A percentile compares a stretch with the other conserved stretches of the same genome.
Conservation (phyloP, 2,888 invertebrate species). For the Andrena flavipes region DNA sequence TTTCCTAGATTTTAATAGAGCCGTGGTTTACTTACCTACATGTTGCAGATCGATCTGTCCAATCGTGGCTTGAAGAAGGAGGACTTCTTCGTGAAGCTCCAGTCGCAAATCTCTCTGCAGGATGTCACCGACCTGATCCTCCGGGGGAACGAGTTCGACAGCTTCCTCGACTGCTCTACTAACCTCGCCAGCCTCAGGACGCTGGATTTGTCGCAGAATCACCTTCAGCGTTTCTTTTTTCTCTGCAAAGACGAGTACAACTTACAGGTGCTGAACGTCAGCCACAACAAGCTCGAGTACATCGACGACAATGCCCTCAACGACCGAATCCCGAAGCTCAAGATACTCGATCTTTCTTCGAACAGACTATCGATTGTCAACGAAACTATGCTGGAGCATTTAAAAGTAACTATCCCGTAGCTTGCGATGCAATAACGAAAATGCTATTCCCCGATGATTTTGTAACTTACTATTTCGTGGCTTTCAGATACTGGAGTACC, state of each 20-base stretch:
- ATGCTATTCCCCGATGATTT: not conserved
- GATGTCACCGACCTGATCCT: conserved; percentile 80
- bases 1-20: not conserved
- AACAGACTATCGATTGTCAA: conserved; percentile 79
- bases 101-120: conserved; percentile 69
- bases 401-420: conserved; percentile 74
- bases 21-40: not conserved
- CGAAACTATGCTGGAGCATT: conserved; percentile 81
- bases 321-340: conserved; percentile 78
- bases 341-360: conserved; percentile 80
- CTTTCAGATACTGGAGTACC: conserved; percentile 77
- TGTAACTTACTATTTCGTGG: not conserved
- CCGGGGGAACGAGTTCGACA: conserved; percentile 80
- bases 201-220: conserved; percentile 94
- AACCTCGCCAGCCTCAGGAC: conserved; percentile 93
- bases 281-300: conserved; percentile 93
- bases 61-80: conserved; percentile 76
- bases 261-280: conserved; percentile 93
- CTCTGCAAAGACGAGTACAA: conserved; percentile 94
- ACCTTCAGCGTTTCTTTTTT: conserved; percentile 86
- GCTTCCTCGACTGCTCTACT: conserved; percentile 85
- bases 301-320: conserved; percentile 86
- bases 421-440: not conserved
- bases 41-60: conserved; percentile 75
- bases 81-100: conserved; percentile 79